Evolutionary conservation across 2,113 vertebrate species (phyloP).

Genomic region (Pelecanus crispus): DNA sequence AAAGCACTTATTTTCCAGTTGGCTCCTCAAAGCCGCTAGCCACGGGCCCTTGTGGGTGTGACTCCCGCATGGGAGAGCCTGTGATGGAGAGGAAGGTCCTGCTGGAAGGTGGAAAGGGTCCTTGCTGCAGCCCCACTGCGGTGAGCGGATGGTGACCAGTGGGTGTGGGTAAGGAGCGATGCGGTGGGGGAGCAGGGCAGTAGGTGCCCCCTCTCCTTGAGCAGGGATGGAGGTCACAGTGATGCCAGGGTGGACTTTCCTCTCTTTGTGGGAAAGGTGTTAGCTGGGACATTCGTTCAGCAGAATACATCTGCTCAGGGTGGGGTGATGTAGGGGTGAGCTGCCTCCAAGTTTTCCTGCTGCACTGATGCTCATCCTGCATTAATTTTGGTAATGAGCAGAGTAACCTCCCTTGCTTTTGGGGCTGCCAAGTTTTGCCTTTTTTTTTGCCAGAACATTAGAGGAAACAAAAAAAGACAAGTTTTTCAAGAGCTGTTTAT

Average conservation of each 20-base stretch:
- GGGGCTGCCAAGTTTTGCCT: background rate
- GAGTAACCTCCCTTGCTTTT: background rate
- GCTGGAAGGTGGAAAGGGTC: background rate
- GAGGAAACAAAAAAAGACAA: background rate
- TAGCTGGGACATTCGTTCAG: background rate
- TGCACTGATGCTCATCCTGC: no score
- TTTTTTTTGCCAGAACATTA: background rate
- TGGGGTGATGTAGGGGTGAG: background rate
- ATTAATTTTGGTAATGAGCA: rapidly evolving
- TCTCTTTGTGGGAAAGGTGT: background rate
- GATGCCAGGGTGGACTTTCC: background rate
- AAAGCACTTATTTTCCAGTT: no score
- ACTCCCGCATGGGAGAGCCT: background rate
- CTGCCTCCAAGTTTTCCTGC: background rate
- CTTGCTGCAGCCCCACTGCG: background rate
- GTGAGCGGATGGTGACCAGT: background rate
- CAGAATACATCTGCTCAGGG: no score
- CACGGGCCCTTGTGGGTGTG: no score
- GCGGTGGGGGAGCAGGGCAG: background rate
- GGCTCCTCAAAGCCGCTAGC: no score
- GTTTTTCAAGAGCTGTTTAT: background rate
- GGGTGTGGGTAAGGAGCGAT: background rate
- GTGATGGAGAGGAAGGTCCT: background rate
- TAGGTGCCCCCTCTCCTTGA: background rate
- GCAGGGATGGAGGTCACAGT: background rate